Base-by-base conservation (phyloP, 2,797 vertebrate species). In the Bradypodion pumilum region DNA sequence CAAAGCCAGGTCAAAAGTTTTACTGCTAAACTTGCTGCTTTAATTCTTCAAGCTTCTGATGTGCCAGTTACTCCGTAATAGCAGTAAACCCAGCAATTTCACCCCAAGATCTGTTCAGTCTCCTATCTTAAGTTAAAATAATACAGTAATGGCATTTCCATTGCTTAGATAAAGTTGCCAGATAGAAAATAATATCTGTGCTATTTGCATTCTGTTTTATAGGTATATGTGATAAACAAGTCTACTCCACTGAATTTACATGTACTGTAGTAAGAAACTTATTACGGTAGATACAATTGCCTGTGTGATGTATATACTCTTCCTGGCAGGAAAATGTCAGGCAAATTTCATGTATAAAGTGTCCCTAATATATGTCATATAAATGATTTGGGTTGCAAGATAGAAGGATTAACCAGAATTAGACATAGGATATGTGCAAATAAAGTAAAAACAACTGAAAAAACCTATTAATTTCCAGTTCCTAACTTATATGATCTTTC, bases 1-100 rank as follows among this genome's bases (percentile, higher is more conserved):
- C 83, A 59, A 74, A 52, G 25, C 78, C 73, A 76, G 63, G 44
- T 23, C 49, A 74, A 65, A 73, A n/a, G 81, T 60, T 85, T 88
- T 72, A 87, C 78, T 69, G 75, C 27, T 49, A 46, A 49, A 49
- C 40, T 35, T 29, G 35, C 29, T 5, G 29, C 75, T 81, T 76
- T 27, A 82, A 82, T 74, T 73, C 72, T 44, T 77, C 25, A 12
- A 85, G 40, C 63, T 86, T 87, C 56, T 40, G 29, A 60, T 79
- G 80, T 40, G 82, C 16, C n/a, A 68, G 42, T 85, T 76, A 42
- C 27, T 63, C 83, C 75, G 21, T 10, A 89, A 37, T 52, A 12
- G 3, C 0, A 1, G n/a, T 80, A 76, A 59, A 23, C 13, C 16
- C n/a, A 9, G 21, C 35, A 37, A 15, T 76, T 37, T 56, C 32